A percentile compares a stretch with the other conserved stretches of the same genome.
phyloP scores from a whole-genome alignment of 1,140 invertebrate species.

The Neuroterus valhalla region DNA sequence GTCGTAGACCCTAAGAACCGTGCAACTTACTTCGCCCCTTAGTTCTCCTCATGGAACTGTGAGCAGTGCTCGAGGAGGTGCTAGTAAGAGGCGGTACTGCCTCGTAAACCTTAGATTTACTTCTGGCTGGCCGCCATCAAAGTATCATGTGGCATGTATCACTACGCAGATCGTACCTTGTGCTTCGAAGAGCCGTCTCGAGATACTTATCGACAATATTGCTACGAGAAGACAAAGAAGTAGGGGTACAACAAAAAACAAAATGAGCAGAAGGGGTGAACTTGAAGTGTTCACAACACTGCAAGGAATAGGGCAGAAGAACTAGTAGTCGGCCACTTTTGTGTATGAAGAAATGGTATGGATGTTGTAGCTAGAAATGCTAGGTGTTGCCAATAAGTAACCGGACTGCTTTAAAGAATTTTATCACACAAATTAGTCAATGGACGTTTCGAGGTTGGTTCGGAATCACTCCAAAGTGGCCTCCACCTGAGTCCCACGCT shows the following conservation, averaged over 20 bases:
- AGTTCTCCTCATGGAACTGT: constrained; percentile 62
- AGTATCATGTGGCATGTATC: constrained; percentile 64
- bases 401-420: no score
- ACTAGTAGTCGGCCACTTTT: no score
- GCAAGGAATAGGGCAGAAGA: no score
- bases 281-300: not conserved
- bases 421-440: no score
- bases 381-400: no score
- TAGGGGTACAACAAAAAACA: not conserved
- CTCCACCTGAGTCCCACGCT: no score
- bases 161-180: constrained; percentile 50
- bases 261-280: not conserved
- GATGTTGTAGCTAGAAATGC: no score
- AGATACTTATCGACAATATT: constrained; percentile 72
- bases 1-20: constrained; percentile 57
- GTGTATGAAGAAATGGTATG: no score
- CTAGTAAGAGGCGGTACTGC: constrained; percentile 76
- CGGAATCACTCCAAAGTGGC: no score
- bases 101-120: constrained; percentile 77
- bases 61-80: constrained; percentile 74
- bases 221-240: constrained; percentile 30
- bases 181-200: constrained; percentile 59
- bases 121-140: constrained; percentile 75
- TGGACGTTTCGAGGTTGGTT: no score
- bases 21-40: constrained; percentile 55